Evolutionary conservation across 2,888 invertebrate genomes (phyloP).

Genomic region (Operophtera brumata): DNA sequence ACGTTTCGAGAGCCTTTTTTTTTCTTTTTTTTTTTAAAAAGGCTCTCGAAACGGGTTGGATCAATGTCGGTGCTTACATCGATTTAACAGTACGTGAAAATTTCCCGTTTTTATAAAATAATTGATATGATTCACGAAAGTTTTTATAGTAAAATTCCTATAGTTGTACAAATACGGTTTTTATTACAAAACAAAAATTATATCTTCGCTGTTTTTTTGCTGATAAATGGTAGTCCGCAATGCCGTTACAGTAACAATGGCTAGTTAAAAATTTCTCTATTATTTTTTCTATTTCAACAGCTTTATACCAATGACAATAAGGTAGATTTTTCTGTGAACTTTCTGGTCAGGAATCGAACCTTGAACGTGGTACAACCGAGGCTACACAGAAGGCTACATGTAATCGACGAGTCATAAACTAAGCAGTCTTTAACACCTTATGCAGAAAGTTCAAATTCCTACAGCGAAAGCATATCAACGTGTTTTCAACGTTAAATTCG

Average conservation of each 20-base stretch:
- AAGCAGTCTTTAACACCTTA: constrained; percentile 23
- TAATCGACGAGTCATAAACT: constrained; percentile 21
- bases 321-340: constrained; percentile 28
- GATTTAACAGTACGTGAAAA: no score
- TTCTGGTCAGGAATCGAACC: constrained; percentile 51
- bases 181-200: no score
- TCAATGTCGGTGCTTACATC: no score
- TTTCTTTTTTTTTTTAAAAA: no score
- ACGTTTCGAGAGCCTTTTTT: no score
- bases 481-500: constrained; percentile 7
- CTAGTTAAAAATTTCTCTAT: constrained; percentile 24
- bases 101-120: no score
- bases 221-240: constrained; percentile 26
- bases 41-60: no score
- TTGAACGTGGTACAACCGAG: constrained; percentile 72
- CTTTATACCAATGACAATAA: constrained; percentile 20
- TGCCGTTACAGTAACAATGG: constrained; percentile 27
- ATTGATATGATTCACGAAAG: no score
- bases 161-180: no score
- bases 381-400: constrained; percentile 63
- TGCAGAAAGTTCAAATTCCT: constrained; percentile 18
- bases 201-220: constrained; percentile 4
- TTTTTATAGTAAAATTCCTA: no score
- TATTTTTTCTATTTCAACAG: background rate
- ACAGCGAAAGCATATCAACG: background rate